Base-by-base conservation (phyloP, 2,888 invertebrate genomes). In the Panzeria rudis region DNA sequence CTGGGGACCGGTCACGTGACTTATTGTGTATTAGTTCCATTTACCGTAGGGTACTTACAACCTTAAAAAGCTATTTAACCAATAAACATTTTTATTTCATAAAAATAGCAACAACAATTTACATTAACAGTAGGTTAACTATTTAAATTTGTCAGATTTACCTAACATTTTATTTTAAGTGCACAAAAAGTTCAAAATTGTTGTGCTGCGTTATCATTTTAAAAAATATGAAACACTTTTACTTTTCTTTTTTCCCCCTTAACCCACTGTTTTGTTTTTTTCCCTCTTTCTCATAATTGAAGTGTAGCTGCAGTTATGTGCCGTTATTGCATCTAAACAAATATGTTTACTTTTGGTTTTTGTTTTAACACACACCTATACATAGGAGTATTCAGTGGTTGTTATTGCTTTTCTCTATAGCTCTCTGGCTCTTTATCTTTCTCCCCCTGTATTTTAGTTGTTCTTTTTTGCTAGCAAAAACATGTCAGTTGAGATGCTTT, bases 401-500 rank as follows among this genome's bases (percentile, higher is more conserved):
- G 20, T 59, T 50, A 15, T 9, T 47, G 15, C 47, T 47, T 32
- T 6, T 41, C 11, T 75, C 17, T 17, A 8, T 17, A n/a, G 25
- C n/a, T 17, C 59, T 8, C 35, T 59, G 9, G 1, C 32, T 32
- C 56, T 8, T 23, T 73, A n/a, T 61, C 8, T 32, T 11, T 47
- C 5, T 44, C 62, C 15, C 7, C n/a, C 4, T 7, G 4, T 29
- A 6, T 38, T 15, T n/a, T 68, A 23, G 32, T 23, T 52, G 52
- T 50, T 54, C 3, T 54, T 76, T 54, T 38, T 68, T 50, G 0
- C 7, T 69, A 17, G 47, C n/a, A 77, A 35, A 59, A 59, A 32
- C 4, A 3, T 61, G 32, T 41, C 3, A 35, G 17, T 61, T 59
- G 35, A 5, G 32, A 29, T 61, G 2, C 15, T 41, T 62, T 69